Evolutionary conservation across 1,140 invertebrate species (phyloP), one percentile per base, ranked within the genome.

Genomic region (Aphis craccivora): DNA sequence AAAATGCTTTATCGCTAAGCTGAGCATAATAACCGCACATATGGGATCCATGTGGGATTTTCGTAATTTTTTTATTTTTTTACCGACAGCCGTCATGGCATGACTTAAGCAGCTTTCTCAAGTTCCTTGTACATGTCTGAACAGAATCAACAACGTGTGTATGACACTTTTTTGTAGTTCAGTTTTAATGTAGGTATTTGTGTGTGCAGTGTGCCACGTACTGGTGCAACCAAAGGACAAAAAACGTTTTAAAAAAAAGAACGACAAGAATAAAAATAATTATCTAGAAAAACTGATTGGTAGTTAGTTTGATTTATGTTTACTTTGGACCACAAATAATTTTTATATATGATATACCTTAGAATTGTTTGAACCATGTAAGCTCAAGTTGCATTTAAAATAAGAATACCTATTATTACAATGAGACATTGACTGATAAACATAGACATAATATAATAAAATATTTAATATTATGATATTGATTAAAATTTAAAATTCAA

Each of bases 31-130:
- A 40, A 83, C 76, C 76, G 7, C 83, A 40, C 83, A 43, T 40
- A 84, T 43, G 37, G 83, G 83, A 43, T 84, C 9, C 60, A n/a
- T 76, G 60, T 76, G 60, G 60, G 60, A 76, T 76, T 76, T 67
- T n/a, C 60, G 60, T 84, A 25, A 40, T 84, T 43, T 43, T 84
- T 84, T 84, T 84, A 43, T 87, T 45, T 87, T 87, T 87, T 87
- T 45, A 20, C 43, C 43, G 43, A 87, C 84, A 45, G 40, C 84
- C 84, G 43, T 45, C 84, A 45, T 45, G 18, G 43, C 84, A 43
- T 43, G 18, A 87, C 84, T 87, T 87, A 48, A 87, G 84, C 43
- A 87, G 84, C 43, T 87, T 48, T 20, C 7, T 43, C 9, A 20
- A 45, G 43, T 40, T 40, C 25, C 83, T 25, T 25, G 83, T 43